Evolutionary conservation across 2,888 invertebrate species (phyloP).

Genomic region (Villa cingulata): DNA sequence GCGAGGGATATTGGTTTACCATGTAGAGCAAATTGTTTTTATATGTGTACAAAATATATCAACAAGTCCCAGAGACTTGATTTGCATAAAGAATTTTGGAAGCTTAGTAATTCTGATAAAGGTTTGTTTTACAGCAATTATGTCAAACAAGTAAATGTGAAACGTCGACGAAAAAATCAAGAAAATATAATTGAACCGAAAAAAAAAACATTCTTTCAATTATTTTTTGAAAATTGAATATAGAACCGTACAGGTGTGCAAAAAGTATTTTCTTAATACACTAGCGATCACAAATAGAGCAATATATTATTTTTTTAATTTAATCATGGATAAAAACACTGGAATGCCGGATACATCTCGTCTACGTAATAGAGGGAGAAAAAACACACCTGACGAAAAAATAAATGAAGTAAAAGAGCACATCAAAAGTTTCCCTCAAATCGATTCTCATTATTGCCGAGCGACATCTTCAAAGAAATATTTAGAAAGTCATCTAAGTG

Average conservation of each 20-base stretch:
- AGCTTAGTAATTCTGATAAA: slow-evolving; percentile 2
- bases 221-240: slow-evolving; percentile 7
- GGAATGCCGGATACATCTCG: slow-evolving; percentile 2
- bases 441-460: slow-evolving; percentile 13
- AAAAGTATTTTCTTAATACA: slow-evolving; percentile 5
- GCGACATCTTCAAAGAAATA: slow-evolving; percentile 7
- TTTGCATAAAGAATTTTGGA: slow-evolving; percentile 6
- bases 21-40: slow-evolving; percentile 5
- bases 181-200: too few species aligned
- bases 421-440: slow-evolving; percentile 12
- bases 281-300: slow-evolving; percentile 5
- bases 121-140: slow-evolving; percentile 5
- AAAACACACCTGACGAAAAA: slow-evolving; percentile 8
- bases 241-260: slow-evolving; percentile 2
- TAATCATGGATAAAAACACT: slow-evolving; percentile 4
- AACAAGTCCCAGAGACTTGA: slow-evolving; percentile 1
- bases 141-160: slow-evolving; percentile 1
- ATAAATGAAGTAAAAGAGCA: slow-evolving; percentile 10
- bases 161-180: slow-evolving; percentile 6
- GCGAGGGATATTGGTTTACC: slow-evolving; percentile 1
- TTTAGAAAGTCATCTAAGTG: slow-evolving; percentile 7
- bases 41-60: slow-evolving; percentile 6
- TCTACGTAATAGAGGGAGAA: slow-evolving; percentile 5
- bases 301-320: slow-evolving; percentile 7
- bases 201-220: slow-evolving; percentile 4